Evolutionary conservation across 1,140 invertebrate species (phyloP).

Genomic region (Apocrypta bakeri): DNA sequence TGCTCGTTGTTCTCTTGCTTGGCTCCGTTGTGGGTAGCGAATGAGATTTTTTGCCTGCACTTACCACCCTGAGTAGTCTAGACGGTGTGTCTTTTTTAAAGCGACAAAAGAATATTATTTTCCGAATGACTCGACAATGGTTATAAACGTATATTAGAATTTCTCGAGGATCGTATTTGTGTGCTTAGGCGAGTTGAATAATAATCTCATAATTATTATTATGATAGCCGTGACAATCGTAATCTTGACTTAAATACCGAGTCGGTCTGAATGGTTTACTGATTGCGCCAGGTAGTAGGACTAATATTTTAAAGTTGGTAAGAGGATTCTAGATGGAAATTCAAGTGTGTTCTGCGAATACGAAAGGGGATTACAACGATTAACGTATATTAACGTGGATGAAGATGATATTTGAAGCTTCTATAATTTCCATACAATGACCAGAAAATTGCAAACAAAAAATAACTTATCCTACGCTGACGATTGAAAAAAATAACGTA

Average conservation of each 20-base stretch:
- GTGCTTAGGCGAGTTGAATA: neutral
- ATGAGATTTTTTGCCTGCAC: neutral
- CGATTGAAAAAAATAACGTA: too few species aligned
- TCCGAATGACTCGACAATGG: neutral
- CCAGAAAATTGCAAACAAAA: too few species aligned
- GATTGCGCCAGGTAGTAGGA: neutral
- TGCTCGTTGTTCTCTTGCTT: neutral
- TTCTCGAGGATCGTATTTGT: neutral
- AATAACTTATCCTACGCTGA: too few species aligned
- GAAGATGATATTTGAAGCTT: neutral
- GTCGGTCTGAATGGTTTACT: conserved; percentile 4
- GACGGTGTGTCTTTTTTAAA: neutral
- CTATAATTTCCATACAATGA: too few species aligned
- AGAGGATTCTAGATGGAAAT: conserved; percentile 7
- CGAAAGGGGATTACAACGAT: neutral
- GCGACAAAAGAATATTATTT: neutral
- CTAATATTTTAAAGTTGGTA: conserved; percentile 10
- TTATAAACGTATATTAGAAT: neutral
- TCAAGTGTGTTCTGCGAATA: neutral
- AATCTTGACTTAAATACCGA: conserved; percentile 4
- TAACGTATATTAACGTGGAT: neutral
- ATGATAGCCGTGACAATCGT: conserved; percentile 17
- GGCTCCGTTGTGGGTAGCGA: neutral
- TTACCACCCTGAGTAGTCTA: neutral
- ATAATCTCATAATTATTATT: conserved; percentile 43